Percentiles rank a stretch among this genome's conserved stretches.
These are phyloP conservation scores for Nematolebias whitei DNA, from an alignment of 2,113 vertebrate species.

Conservation along the genomic window DNA sequence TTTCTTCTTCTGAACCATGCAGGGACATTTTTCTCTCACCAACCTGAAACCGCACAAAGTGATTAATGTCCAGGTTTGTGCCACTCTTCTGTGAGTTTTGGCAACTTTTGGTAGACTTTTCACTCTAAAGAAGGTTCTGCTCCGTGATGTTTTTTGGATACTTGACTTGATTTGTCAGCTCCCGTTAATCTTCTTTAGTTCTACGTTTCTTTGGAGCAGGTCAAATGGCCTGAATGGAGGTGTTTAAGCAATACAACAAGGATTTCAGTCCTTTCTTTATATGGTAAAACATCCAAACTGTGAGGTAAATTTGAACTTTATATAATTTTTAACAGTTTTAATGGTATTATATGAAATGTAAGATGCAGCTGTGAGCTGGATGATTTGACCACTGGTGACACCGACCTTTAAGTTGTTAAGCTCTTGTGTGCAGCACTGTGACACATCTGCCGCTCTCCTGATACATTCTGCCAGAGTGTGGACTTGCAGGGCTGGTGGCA, in stretches of 20 bases:
- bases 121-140: constrained; percentile 21
- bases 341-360: not conserved
- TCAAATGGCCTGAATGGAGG: not conserved
- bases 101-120: constrained; percentile 23
- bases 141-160: constrained; percentile 19
- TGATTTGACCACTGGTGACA: constrained; percentile 25
- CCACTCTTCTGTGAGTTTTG: constrained; percentile 45
- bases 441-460: constrained; percentile 40
- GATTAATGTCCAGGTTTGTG: constrained; percentile 44
- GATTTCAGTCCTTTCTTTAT: not conserved
- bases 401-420: constrained; percentile 34
- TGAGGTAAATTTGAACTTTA: not conserved
- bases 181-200: not conserved
- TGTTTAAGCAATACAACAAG: not conserved
- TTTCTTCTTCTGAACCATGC: constrained; percentile 34
- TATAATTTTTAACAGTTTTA: not conserved
- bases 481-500: constrained; percentile 12
- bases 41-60: constrained; percentile 18
- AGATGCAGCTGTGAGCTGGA: not conserved
- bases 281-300: not conserved
- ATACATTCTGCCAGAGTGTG: constrained; percentile 44
- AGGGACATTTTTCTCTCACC: constrained; percentile 54
- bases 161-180: not conserved
- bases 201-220: not conserved
- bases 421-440: constrained; percentile 22